Conservation (phyloP, 2,888 invertebrate species). For the Chrysolina haemoptera region DNA sequence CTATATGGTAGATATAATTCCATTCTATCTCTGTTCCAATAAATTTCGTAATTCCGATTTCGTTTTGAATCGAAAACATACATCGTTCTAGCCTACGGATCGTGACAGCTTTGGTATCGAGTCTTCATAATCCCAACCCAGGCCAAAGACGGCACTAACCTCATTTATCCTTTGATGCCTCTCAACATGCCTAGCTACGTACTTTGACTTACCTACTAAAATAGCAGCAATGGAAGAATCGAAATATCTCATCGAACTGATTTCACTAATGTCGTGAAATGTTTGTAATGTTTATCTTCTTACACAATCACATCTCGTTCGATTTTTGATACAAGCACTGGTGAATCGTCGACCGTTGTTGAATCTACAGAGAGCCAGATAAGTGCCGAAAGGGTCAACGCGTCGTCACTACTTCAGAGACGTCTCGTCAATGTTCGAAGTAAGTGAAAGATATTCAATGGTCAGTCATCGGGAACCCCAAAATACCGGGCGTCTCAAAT, state of each 20-base stretch:
- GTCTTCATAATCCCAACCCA: no score
- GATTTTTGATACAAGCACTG: background rate
- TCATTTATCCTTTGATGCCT: background rate
- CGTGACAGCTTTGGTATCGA: no score
- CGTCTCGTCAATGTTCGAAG: background rate
- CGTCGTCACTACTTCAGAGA: background rate
- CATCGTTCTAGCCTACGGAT: no score
- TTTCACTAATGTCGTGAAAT: background rate
- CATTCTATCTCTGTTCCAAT: no score
- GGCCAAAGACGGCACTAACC: no score
- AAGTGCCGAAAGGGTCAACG: constrained; percentile 1
- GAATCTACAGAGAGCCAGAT: constrained; percentile 4
- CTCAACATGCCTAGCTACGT: background rate
- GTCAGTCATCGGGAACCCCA: background rate
- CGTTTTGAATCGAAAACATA: no score
- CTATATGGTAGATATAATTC: no score
- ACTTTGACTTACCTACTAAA: constrained; percentile 5
- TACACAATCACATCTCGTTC: background rate
- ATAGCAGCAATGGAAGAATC: constrained; percentile 1
- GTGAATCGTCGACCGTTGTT: background rate
- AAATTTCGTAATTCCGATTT: no score
- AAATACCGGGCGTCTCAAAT: background rate
- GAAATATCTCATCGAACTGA: background rate
- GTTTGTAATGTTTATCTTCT: background rate
- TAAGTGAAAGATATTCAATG: background rate